These are phyloP conservation scores for Ornithoptera alexandrae DNA, from an alignment of 2,888 invertebrate genomes.

Conservation along the genomic window DNA sequence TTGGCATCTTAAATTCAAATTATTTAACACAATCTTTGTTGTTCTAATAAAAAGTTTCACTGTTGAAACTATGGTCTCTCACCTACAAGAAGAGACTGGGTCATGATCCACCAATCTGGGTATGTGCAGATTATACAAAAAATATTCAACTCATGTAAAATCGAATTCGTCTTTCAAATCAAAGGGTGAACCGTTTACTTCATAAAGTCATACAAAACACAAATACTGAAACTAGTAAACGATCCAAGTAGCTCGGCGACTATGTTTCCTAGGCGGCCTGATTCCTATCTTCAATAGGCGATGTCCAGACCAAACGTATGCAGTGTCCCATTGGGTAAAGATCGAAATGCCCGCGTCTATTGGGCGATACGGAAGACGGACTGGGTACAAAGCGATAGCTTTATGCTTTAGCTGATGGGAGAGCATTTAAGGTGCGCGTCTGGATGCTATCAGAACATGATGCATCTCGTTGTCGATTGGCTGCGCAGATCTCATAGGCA, in stretches of 20 bases:
- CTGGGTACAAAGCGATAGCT: conserved; percentile 44
- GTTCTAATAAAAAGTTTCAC: no score
- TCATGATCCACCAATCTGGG: no score
- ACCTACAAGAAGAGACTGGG: no score
- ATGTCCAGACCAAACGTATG: conserved; percentile 51
- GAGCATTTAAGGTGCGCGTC: conserved; percentile 50
- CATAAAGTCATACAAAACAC: no score
- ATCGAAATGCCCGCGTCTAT: conserved; percentile 50
- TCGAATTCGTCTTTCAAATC: no score
- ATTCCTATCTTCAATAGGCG: conserved; percentile 63
- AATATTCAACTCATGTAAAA: no score
- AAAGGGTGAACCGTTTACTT: no score
- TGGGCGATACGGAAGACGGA: conserved; percentile 30
- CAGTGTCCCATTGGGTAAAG: conserved; percentile 55
- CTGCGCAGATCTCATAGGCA: conserved; percentile 25
- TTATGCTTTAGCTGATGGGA: conserved; percentile 45
- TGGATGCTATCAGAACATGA: conserved; percentile 44
- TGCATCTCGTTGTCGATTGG: conserved; percentile 20
- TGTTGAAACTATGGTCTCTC: no score
- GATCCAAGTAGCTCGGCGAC: conserved; percentile 36
- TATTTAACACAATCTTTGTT: no score
- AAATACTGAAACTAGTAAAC: conserved; percentile 13
- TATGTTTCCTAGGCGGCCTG: conserved; percentile 48
- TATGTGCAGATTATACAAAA: no score
- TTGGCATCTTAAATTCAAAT: no score